Percentiles rank a stretch among this genome's conserved stretches.
Conservation (phyloP, 37 sponge, comb jelly and placozoan species). For the Spongilla lacustris region DNA sequence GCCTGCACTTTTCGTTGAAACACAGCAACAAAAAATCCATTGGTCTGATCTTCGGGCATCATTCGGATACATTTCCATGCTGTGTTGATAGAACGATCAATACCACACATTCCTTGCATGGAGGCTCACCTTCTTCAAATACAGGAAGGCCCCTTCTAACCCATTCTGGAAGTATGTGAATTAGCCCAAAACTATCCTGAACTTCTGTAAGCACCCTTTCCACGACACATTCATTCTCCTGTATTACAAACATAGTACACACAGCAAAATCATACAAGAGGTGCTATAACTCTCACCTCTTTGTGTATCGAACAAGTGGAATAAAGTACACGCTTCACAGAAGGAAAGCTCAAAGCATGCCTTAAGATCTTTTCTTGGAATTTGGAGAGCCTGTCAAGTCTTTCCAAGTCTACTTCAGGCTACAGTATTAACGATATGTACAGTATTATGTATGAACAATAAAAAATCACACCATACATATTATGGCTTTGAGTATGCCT, state of each 20-base stretch:
- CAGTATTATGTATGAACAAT: neutral
- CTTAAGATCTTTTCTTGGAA: constrained; percentile 79
- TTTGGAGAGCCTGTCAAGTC: constrained; percentile 52
- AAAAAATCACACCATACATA: no score
- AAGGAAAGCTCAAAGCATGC: constrained; percentile 92
- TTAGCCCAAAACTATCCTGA: constrained; percentile 48
- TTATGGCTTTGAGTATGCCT: no score
- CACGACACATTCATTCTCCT: constrained; percentile 95
- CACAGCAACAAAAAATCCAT: constrained; percentile 94
- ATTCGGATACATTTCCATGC: constrained; percentile 59
- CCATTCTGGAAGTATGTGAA: constrained; percentile 80
- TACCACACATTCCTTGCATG: neutral
- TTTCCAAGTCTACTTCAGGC: constrained; percentile 15
- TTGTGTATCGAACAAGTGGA: constrained; percentile 95
- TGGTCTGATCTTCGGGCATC: constrained; percentile 63
- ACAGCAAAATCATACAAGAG: neutral
- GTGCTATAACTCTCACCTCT: constrained; percentile 44
- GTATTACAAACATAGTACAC: neutral
- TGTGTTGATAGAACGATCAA: constrained; percentile 23
- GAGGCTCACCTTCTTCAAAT: constrained; percentile 55
- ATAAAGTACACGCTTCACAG: constrained; percentile 85
- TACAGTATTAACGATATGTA: neutral
- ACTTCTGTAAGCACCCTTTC: constrained; percentile 49
- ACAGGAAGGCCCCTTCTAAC: constrained; percentile 71
- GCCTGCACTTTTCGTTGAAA: constrained; percentile 53